Evolutionary conservation across 64 coral and sea anemone species (phyloP).

Genomic region (Montipora foliosa): DNA sequence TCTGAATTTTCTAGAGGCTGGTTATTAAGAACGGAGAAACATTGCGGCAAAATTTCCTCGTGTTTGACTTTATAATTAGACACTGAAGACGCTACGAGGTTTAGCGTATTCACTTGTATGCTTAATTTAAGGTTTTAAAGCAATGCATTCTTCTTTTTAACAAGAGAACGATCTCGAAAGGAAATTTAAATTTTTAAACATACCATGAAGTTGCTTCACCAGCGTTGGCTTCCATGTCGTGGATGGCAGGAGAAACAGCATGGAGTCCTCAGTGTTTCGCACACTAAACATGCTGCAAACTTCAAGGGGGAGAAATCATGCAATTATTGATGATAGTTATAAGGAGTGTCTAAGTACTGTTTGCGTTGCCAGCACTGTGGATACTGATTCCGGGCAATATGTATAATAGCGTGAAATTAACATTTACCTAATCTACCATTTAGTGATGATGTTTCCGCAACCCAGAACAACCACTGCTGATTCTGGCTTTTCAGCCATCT

Average conservation of each 20-base stretch:
- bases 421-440: neutral
- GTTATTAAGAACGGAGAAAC: neutral
- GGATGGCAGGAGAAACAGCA: constrained; percentile 3
- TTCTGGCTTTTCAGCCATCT: constrained; percentile 5
- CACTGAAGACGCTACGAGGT: neutral
- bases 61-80: constrained; percentile 1
- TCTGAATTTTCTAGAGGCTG: constrained; percentile 10
- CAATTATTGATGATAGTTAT: constrained; percentile 12
- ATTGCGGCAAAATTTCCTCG: neutral
- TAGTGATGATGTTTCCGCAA: neutral
- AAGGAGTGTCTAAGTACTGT: neutral
- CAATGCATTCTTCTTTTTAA: constrained; percentile 4
- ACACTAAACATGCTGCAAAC: constrained; percentile 9
- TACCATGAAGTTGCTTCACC: constrained; percentile 18
- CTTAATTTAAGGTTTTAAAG: neutral
- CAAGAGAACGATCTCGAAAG: neutral
- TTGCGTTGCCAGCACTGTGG: neutral
- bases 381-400: neutral
- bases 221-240: constrained; percentile 5
- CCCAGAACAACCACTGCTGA: neutral
- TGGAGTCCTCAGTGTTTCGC: neutral
- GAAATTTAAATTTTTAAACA: neutral
- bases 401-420: neutral
- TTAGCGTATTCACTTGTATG: neutral
- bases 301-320: neutral